Evolutionary conservation across 2,888 invertebrate species (phyloP).

Genomic region (Melanostoma scalare): DNA sequence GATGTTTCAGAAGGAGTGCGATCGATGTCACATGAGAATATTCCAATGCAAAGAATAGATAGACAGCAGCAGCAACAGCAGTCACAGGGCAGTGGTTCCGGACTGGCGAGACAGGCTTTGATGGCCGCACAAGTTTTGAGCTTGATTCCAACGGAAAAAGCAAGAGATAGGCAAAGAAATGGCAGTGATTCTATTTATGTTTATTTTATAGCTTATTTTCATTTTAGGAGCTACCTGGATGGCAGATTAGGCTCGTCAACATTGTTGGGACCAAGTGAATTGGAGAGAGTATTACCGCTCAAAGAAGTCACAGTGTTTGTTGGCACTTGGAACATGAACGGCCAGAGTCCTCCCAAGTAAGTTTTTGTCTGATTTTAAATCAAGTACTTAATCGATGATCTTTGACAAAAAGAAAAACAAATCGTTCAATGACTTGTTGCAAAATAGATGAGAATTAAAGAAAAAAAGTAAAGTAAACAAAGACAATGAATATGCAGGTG

Average conservation of each 20-base stretch:
- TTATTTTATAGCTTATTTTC: neutral
- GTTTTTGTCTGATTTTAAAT: conserved; percentile 30
- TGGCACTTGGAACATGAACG: conserved; percentile 99
- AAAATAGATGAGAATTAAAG: too few relatives aligned
- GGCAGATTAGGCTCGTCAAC: conserved; percentile 91
- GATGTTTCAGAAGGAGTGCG: conserved; percentile 74
- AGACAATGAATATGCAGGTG: too few relatives aligned
- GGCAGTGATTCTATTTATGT: too few relatives aligned
- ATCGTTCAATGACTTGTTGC: too few relatives aligned
- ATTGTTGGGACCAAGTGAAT: conserved; percentile 91
- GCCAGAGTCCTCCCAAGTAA: conserved; percentile 92
- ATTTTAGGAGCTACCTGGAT: conserved; percentile 88
- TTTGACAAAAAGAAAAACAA: too few relatives aligned
- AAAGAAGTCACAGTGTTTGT: conserved; percentile 93
- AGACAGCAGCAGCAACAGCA: conserved; percentile 83
- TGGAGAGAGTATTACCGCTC: conserved; percentile 93
- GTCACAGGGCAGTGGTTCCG: conserved; percentile 73
- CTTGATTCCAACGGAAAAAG: conserved; percentile 91
- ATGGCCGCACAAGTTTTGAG: conserved; percentile 91
- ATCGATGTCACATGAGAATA: conserved; percentile 81
- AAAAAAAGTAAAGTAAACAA: too few relatives aligned
- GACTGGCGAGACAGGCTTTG: conserved; percentile 86
- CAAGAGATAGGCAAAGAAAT: conserved; percentile 86
- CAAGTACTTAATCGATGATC: too few relatives aligned
- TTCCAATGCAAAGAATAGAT: conserved; percentile 76